Base-by-base conservation (phyloP, 2,888 invertebrate species). In the Lasioglossum oenotherae region DNA sequence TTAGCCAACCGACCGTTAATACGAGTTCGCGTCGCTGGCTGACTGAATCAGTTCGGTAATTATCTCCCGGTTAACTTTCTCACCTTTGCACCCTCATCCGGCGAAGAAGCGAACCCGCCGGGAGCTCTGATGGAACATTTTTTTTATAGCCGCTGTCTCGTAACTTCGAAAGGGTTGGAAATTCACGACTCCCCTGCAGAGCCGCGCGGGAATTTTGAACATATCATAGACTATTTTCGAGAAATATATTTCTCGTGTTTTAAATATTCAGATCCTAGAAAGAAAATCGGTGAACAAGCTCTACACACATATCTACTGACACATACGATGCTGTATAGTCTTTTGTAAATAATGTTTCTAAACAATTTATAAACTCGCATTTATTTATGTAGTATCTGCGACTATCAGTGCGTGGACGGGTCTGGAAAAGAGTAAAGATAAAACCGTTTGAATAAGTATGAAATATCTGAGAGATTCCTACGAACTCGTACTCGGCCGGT, bases 41-140 rank as follows among this genome's bases (percentile, higher is more conserved):
- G 89, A 87, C 80, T 78, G 85, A 81, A 85, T 89, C 81, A 78
- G 79, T 82, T 81, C 87, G 85, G 67, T 84, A 89, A 89, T 89
- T 89, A 87, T 80, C 89, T 57, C 76, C 46, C 67, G 83, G 85
- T 89, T 89, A 87, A 81, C 89, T 89, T 89, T 89, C 84, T 82
- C 85, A 87, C 81, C 74, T 78, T 76, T 67, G 53, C 53, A 19
- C 35, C 38, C 41, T n/a, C 38, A 23, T 73, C 74, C 67, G 41
- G 49, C 38, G 73, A 64, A 53, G 74, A 78, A 73, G 12, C 72
- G 73, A 80, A 67, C 79, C 85, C 12, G n/a, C 4, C 75, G 41
- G 53, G 35, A 46, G 46, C 67, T 1, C 31, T 12, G 69, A n/a
- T 19, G 77, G 12, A 27, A 49, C 12, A 23, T 49, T 35, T 35